Evolutionary conservation across 2,113 vertebrate genomes (phyloP), one percentile per base, ranked within the genome.

Genomic region (Callipepla californica): DNA sequence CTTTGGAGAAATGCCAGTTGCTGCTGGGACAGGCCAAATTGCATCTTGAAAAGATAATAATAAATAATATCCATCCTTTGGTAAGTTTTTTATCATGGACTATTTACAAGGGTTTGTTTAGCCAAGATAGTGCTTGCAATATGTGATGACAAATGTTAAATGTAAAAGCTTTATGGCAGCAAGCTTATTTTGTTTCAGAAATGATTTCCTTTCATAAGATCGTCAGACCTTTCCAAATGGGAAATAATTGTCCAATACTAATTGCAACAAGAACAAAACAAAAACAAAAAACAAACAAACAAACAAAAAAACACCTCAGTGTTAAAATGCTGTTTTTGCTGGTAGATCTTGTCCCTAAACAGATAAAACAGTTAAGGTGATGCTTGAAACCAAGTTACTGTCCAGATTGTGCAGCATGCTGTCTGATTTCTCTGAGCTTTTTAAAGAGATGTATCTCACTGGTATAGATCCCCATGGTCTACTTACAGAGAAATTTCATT

Each of bases 401-500:
- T 86, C 95, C 93, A 92, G 89, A 94, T 81, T 95, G 84, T 92
- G 87, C 89, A 40, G 69, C 81, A 47, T 0, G 0, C 78, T 89
- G 42, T 86, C 93, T 96, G 83, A 92, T 96, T 96, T 95, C 89
- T 87, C 96, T 75, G 85, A 84, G 84, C 92, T 93, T 91, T 96
- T 83, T 96, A 87, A 80, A 92, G 92, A 96, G 87, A 94, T 79
- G 78, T 83, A 91, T 95, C 95, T 95, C 94, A 63, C 75, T 86
- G 94, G 94, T 94, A 91, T 90, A 93, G 92, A 96, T 97, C 95
- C 93, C 92, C 0, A 1, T 90, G 90, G 94, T 93, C 94, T 94
- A 51, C 95, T 97, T 95, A 90, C 65, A 92, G 90, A 92, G 95
- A 95, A 95, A 96, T 97, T 95, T 95, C 96, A 97, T 97, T 97